Conservation (phyloP, 2,113 vertebrate genomes). For the Erythrolamprus reginae region DNA sequence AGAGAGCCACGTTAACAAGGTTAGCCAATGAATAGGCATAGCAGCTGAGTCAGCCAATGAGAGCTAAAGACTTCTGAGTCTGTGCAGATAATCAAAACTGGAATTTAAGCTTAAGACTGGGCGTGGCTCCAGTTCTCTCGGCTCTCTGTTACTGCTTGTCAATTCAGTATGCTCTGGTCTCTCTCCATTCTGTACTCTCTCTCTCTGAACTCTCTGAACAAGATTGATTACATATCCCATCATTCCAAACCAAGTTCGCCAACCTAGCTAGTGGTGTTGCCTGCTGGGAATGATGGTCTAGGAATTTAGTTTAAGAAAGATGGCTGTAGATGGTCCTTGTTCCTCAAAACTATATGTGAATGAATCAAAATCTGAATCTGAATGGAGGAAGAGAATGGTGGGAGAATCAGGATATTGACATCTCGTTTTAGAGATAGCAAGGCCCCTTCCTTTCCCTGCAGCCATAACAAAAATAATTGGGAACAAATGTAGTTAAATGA, state of each 20-base stretch:
- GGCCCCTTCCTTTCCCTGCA: neutral
- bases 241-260: neutral
- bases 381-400: neutral
- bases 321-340: neutral
- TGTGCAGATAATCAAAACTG: too few species aligned
- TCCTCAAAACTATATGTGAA: conserved; percentile 7
- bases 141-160: too few species aligned
- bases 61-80: too few species aligned
- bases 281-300: neutral
- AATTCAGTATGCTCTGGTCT: too few species aligned
- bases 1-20: too few species aligned
- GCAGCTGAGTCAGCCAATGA: too few species aligned
- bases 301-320: neutral
- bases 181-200: too few species aligned
- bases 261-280: neutral
- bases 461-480: conserved; percentile 18
- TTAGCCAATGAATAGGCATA: too few species aligned
- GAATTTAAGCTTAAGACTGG: too few species aligned
- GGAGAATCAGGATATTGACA: neutral
- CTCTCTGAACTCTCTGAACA: too few species aligned
- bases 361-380: neutral
- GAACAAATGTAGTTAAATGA: conserved; percentile 19
- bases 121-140: too few species aligned
- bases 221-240: neutral
- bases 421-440: conserved; percentile 14